Percentiles rank a stretch among this genome's conserved stretches.
These are phyloP conservation scores for Drosophila pseudoananassae DNA, from an alignment of 1,140 invertebrate species.

Conservation along the genomic window DNA sequence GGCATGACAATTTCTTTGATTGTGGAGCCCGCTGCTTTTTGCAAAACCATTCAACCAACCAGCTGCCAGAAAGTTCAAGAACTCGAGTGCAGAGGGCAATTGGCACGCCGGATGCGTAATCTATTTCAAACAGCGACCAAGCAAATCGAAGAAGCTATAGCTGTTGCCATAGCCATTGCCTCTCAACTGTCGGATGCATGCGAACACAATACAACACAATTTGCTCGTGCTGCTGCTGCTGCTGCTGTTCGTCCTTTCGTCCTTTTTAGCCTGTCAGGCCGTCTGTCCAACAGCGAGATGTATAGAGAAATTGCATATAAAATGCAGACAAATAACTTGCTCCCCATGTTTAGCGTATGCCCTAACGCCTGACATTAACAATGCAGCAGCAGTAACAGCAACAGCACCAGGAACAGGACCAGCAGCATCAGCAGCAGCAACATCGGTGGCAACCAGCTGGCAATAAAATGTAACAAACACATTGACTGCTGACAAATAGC, in stretches of 20 bases:
- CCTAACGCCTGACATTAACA: constrained; percentile 73
- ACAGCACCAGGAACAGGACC: constrained; percentile 6
- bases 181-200: constrained; percentile 61
- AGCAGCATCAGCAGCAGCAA: constrained; percentile 9
- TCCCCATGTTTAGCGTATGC: constrained; percentile 58
- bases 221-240: constrained; percentile 61
- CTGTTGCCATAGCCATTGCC: constrained; percentile 35
- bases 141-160: constrained; percentile 65
- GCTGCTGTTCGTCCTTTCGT: constrained; percentile 26
- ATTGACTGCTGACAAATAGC: constrained; percentile 84
- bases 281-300: constrained; percentile 60
- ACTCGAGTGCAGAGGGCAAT: constrained; percentile 49
- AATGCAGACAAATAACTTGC: constrained; percentile 74
- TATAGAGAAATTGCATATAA: constrained; percentile 72
- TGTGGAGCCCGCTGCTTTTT: constrained; percentile 54
- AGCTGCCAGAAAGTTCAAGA: constrained; percentile 39
- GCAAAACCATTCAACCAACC: constrained; percentile 2
- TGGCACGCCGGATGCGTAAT: constrained; percentile 76
- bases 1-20: constrained; percentile 58
- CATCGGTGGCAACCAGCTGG: constrained; percentile 62
- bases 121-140: constrained; percentile 67
- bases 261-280: constrained; percentile 43
- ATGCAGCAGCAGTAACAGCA: constrained; percentile 37
- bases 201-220: constrained; percentile 76
- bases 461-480: constrained; percentile 83